phyloP scores from a whole-genome alignment of 2,797 vertebrate genomes.

The Naso thynnoides region DNA sequence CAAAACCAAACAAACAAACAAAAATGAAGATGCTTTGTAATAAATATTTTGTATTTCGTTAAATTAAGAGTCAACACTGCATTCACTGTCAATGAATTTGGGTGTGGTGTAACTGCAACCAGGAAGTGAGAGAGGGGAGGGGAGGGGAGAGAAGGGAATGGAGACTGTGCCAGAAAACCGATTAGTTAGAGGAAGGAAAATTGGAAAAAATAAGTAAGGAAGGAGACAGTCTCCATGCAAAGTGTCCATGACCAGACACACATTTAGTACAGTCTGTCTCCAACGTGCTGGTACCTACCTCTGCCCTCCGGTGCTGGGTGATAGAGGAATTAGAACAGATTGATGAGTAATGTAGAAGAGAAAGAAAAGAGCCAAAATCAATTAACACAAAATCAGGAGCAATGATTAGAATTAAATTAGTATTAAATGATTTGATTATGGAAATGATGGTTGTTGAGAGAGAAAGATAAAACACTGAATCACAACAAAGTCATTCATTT shows the following conservation, averaged over 20 bases:
- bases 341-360: constrained; percentile 37
- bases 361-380: constrained; percentile 17
- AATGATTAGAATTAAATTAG: not conserved
- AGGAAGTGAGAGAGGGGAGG: not conserved
- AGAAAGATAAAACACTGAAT: constrained; percentile 13
- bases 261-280: constrained; percentile 24
- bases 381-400: not conserved
- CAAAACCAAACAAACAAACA: not conserved
- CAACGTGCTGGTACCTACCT: constrained; percentile 79
- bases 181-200: too few species aligned
- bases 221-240: constrained; percentile 31
- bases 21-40: too few species aligned
- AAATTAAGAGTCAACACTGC: not conserved
- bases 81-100: not conserved
- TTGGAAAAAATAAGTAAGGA: not conserved
- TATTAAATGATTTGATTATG: not conserved
- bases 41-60: not conserved
- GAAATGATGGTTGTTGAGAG: not conserved
- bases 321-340: constrained; percentile 20
- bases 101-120: constrained; percentile 24
- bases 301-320: constrained; percentile 73
- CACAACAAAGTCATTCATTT: not conserved
- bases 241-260: constrained; percentile 10
- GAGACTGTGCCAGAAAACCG: constrained; percentile 7
- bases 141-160: not conserved